These are phyloP conservation scores for Cantharis rustica DNA, from an alignment of 2,888 invertebrate genomes.

Conservation along the genomic window DNA sequence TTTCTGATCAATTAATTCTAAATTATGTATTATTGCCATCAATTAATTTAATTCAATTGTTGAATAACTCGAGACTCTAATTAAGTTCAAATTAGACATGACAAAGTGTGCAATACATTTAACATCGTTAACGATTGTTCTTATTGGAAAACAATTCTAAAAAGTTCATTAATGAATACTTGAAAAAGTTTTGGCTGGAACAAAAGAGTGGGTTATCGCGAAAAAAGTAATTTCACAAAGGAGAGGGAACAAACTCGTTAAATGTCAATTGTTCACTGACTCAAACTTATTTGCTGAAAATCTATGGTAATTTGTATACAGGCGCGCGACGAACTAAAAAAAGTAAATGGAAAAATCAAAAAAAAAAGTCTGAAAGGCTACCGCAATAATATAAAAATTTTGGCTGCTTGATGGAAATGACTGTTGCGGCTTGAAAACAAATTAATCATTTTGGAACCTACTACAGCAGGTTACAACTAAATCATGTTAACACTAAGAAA, in stretches of 20 bases:
- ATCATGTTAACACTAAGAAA: background rate
- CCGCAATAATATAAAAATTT: background rate
- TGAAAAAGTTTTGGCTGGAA: background rate
- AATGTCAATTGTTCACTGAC: background rate
- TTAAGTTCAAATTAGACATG: slow-evolving; percentile 5
- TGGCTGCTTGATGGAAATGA: background rate
- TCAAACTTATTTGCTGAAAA: background rate
- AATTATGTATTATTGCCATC: background rate
- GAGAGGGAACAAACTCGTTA: slow-evolving; percentile 1
- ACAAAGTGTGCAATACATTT: slow-evolving; percentile 1
- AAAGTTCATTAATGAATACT: background rate
- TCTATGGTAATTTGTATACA: background rate
- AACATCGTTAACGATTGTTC: background rate
- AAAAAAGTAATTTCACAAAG: background rate
- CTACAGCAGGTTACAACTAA: background rate
- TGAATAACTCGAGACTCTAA: background rate
- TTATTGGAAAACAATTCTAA: background rate
- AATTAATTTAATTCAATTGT: background rate
- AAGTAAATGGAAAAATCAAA: background rate
- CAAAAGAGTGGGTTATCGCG: background rate
- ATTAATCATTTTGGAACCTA: background rate
- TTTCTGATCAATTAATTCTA: background rate
- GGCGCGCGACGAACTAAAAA: background rate
- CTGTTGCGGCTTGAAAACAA: background rate
- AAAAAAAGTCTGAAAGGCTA: background rate